Evolutionary conservation across 2,797 vertebrate genomes (phyloP).

Genomic region (Pristis pectinata): DNA sequence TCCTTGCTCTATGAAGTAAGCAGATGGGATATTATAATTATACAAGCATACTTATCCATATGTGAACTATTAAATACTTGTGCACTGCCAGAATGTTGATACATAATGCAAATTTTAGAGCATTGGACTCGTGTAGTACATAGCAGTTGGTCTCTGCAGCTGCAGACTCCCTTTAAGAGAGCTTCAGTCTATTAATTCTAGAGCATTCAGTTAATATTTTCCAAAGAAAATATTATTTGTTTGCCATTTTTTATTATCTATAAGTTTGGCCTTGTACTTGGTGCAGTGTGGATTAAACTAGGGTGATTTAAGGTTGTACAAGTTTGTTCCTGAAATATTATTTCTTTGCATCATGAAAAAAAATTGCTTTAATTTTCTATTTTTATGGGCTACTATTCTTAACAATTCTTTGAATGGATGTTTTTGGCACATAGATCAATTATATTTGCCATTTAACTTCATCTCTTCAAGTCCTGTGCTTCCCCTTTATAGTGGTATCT

Average conservation of each 20-base stretch:
- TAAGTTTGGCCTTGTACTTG: neutral
- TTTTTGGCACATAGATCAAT: neutral
- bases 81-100: conserved; percentile 5
- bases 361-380: neutral
- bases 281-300: neutral
- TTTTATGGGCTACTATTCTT: neutral
- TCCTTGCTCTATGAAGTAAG: conserved; percentile 12
- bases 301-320: neutral
- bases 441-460: neutral
- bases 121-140: neutral
- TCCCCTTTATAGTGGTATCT: neutral
- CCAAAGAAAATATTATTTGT: neutral
- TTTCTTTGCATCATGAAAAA: neutral
- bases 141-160: neutral
- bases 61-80: conserved; percentile 28
- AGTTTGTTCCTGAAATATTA: neutral
- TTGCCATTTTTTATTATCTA: neutral
- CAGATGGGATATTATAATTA: conserved; percentile 28
- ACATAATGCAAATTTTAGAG: conserved; percentile 1
- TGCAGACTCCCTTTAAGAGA: neutral
- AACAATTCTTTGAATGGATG: neutral
- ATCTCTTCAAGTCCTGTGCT: neutral
- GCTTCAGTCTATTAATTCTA: neutral
- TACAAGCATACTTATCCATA: conserved; percentile 30
- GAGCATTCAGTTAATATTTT: neutral